Conservation (phyloP, 2,113 vertebrate species). For the Thoracochromis brauschi region DNA sequence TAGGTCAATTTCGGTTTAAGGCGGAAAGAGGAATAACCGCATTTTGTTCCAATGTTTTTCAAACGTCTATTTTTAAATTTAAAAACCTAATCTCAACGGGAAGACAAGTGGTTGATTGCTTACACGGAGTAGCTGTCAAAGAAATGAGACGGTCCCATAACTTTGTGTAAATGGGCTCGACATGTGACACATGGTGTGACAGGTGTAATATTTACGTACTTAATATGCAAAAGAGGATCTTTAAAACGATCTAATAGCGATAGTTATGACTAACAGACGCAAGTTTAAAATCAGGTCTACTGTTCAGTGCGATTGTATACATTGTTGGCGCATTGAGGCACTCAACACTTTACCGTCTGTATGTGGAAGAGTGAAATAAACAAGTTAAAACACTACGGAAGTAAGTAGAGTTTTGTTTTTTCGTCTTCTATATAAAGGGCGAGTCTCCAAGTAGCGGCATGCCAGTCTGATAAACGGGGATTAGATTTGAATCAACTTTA, state of each 20-base stretch:
- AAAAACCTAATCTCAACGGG: background rate
- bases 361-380: background rate
- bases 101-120: background rate
- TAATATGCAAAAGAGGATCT: background rate
- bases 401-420: background rate
- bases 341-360: background rate
- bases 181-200: background rate
- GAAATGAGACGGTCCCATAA: background rate
- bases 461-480: background rate
- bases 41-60: background rate
- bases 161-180: background rate
- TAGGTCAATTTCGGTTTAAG: background rate
- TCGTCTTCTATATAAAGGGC: background rate
- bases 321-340: background rate
- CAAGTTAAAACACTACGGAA: background rate
- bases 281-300: background rate
- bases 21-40: background rate
- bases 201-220: background rate
- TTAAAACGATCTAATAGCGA: background rate
- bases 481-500: background rate
- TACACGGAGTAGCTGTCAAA: background rate
- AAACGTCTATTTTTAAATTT: background rate
- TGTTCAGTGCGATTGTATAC: background rate
- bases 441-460: background rate
- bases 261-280: background rate